phyloP scores from a whole-genome alignment of 2,113 vertebrate species.

The Macquaria australasica region DNA sequence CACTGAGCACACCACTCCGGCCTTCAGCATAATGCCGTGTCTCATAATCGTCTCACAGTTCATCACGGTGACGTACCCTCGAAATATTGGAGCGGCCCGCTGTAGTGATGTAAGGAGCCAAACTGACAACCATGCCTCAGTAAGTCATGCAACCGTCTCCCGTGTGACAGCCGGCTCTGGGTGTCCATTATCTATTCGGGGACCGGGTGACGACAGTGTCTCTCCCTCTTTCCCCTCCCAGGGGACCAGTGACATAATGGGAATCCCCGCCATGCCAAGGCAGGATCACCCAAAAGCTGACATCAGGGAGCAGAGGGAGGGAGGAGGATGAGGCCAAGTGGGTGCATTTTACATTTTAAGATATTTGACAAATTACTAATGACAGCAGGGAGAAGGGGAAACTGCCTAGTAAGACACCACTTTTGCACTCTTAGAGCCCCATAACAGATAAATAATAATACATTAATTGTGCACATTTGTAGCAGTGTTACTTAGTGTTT shows the following conservation, averaged over 20 bases:
- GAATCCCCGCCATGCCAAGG: conserved; percentile 57
- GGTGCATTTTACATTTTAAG: neutral
- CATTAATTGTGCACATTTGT: too few species aligned
- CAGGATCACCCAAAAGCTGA: conserved; percentile 48
- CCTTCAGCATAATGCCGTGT: conserved; percentile 32
- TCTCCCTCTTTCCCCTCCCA: conserved; percentile 30
- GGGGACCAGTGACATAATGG: conserved; percentile 66
- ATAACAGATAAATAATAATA: too few species aligned
- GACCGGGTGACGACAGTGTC: conserved; percentile 31
- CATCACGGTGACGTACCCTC: conserved; percentile 41
- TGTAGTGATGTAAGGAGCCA: conserved; percentile 24
- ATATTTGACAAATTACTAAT: neutral
- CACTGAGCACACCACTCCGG: conserved; percentile 9
- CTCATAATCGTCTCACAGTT: conserved; percentile 26
- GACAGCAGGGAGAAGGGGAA: neutral
- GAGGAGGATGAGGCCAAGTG: conserved; percentile 16
- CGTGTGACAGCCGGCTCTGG: conserved; percentile 48
- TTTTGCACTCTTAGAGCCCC: neutral
- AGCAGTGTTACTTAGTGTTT: too few species aligned
- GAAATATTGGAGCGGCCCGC: neutral
- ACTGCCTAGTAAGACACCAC: neutral
- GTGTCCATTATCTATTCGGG: conserved; percentile 53
- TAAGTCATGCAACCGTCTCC: conserved; percentile 7
- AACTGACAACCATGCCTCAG: conserved; percentile 34
- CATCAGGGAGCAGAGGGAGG: conserved; percentile 42